Evolutionary conservation across 2,888 invertebrate species (phyloP).

Genomic region (Mythimna ferrago): DNA sequence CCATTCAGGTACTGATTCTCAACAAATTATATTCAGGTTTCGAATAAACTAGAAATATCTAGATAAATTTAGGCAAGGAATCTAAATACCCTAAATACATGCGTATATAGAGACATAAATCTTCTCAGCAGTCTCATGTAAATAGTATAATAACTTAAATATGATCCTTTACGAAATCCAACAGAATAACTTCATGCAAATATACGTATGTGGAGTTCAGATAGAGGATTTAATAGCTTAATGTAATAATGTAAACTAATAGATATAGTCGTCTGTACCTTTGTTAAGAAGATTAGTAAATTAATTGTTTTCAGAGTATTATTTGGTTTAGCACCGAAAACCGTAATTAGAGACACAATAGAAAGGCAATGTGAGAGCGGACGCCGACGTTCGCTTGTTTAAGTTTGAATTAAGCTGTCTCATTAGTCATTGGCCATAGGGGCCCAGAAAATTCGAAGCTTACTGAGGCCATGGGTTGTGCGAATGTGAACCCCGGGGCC

Average conservation of each 20-base stretch:
- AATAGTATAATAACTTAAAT: constrained; percentile 34
- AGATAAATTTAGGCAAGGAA: neutral
- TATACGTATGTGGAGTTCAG: constrained; percentile 37
- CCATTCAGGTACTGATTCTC: too few relatives aligned
- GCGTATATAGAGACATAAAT: constrained; percentile 10
- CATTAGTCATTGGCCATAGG: too few relatives aligned
- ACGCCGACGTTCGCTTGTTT: too few relatives aligned
- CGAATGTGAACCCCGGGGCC: too few relatives aligned
- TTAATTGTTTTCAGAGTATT: neutral
- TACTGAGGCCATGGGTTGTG: too few relatives aligned
- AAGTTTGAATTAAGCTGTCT: too few relatives aligned
- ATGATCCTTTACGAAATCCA: constrained; percentile 24
- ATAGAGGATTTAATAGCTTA: constrained; percentile 44
- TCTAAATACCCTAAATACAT: neutral
- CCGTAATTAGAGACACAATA: too few relatives aligned
- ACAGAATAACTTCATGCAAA: constrained; percentile 45
- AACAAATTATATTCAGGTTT: too few relatives aligned
- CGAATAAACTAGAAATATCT: too few relatives aligned
- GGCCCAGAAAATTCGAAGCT: too few relatives aligned
- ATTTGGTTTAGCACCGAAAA: neutral
- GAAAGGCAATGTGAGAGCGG: too few relatives aligned
- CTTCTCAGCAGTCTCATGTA: neutral
- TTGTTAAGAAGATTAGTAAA: neutral
- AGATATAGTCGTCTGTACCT: constrained; percentile 1
- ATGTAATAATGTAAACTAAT: constrained; percentile 33